Evolutionary conservation across 2,113 vertebrate genomes (phyloP).

Genomic region (Labrus mixtus): DNA sequence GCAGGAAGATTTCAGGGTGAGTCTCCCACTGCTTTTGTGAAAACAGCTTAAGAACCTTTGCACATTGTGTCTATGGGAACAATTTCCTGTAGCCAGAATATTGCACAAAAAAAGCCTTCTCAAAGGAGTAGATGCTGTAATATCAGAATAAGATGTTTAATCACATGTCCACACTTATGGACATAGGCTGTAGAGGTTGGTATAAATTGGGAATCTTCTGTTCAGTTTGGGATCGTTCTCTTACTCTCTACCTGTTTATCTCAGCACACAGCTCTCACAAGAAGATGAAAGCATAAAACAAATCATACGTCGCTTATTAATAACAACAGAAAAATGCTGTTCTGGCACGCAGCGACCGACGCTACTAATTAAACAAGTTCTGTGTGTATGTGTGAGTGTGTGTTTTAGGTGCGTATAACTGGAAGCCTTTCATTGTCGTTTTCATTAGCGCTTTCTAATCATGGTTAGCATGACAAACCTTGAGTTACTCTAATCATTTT

Average conservation of each 20-base stretch:
- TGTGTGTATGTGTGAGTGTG: slow-evolving; percentile 34
- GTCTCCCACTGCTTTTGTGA: too few species aligned
- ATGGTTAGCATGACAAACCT: slow-evolving; percentile 80
- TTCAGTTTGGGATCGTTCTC: background rate
- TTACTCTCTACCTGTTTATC: background rate
- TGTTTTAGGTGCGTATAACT: slow-evolving; percentile 49
- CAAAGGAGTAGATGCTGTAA: too few species aligned
- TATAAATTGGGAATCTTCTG: slow-evolving; percentile 1
- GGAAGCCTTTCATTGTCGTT: slow-evolving; percentile 74
- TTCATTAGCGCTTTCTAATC: slow-evolving; percentile 82
- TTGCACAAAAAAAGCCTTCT: too few species aligned
- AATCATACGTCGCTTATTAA: slow-evolving; percentile 56
- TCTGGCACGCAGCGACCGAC: slow-evolving; percentile 46
- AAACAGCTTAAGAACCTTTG: too few species aligned
- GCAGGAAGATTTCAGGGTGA: too few species aligned
- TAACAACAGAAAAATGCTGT: slow-evolving; percentile 61
- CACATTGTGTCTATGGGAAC: too few species aligned
- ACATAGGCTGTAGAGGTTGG: background rate
- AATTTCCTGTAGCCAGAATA: too few species aligned
- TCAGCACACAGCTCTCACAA: slow-evolving; percentile 18
- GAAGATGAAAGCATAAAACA: slow-evolving; percentile 64
- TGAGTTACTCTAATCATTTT: slow-evolving; percentile 83
- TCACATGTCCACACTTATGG: slow-evolving; percentile 12
- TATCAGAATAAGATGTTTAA: too few species aligned
- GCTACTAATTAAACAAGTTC: slow-evolving; percentile 72